Percentiles rank a stretch among this genome's conserved stretches.
Conservation (phyloP, 2,888 invertebrate genomes). For the Oconnorella tubifera region DNA sequence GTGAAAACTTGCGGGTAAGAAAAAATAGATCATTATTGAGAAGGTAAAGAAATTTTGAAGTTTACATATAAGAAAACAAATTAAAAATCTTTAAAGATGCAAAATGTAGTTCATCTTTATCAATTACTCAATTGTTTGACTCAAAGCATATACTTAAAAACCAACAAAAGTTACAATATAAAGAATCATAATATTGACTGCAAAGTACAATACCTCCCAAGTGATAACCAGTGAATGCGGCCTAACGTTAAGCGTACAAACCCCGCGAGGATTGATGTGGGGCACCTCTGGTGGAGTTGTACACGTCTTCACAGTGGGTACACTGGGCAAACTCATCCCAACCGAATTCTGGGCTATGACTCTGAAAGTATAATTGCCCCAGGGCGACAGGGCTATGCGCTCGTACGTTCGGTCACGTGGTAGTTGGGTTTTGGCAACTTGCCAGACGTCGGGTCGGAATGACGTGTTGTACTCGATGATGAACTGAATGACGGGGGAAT, state of each 20-base stretch:
- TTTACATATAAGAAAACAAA: too few species aligned
- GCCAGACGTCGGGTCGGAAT: slow-evolving; percentile 34
- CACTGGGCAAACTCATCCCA: slow-evolving; percentile 29
- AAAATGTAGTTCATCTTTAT: too few species aligned
- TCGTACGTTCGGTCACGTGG: slow-evolving; percentile 32
- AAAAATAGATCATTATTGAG: too few species aligned
- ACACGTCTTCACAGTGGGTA: slow-evolving; percentile 22
- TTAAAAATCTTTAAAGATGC: too few species aligned
- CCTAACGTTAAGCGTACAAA: slow-evolving; percentile 33
- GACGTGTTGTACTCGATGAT: slow-evolving; percentile 37
- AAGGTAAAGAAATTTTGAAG: too few species aligned
- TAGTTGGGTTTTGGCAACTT: slow-evolving; percentile 27
- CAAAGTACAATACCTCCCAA: slow-evolving; percentile 20
- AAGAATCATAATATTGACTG: too few species aligned
- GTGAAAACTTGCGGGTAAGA: too few species aligned
- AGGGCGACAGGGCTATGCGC: slow-evolving; percentile 37
- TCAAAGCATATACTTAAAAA: too few species aligned
- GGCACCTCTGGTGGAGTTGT: slow-evolving; percentile 33
- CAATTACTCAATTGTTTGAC: too few species aligned
- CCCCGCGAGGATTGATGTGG: slow-evolving; percentile 32
- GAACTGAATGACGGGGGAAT: slow-evolving; percentile 35
- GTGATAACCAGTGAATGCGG: slow-evolving; percentile 33
- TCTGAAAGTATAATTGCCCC: slow-evolving; percentile 37
- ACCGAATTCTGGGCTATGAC: slow-evolving; percentile 32
- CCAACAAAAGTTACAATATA: too few species aligned